Percentiles rank a stretch among this genome's conserved stretches.
phyloP scores from a whole-genome alignment of 2,113 vertebrate genomes.

The Cyphomyrus discorhynchus region DNA sequence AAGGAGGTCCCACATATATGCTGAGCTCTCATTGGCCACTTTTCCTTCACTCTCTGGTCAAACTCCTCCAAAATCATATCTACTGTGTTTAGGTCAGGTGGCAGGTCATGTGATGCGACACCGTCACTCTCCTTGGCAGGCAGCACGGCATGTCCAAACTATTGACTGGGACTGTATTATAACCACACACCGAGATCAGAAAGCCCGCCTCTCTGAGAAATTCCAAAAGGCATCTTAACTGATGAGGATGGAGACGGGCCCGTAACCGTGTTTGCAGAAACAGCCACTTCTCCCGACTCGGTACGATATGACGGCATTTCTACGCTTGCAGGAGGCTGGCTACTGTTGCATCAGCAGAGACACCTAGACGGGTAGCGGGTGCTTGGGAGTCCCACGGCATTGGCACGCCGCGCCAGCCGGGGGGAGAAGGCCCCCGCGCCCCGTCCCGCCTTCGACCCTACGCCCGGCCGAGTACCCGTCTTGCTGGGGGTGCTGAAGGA shows the following conservation, averaged over 20 bases:
- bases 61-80: not conserved
- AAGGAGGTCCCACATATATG: not conserved
- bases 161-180: not conserved
- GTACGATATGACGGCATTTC: not conserved
- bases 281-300: not conserved
- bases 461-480: conserved; percentile 59
- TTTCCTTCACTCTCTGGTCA: not conserved
- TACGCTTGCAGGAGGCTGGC: not conserved
- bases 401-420: too few relatives aligned
- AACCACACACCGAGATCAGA: not conserved
- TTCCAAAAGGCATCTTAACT: not conserved
- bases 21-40: not conserved
- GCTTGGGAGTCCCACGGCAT: not conserved
- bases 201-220: not conserved
- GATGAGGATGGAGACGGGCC: not conserved
- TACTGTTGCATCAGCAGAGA: not conserved
- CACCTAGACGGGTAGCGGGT: not conserved
- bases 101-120: not conserved
- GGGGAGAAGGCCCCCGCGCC: not conserved
- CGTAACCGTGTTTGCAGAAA: not conserved
- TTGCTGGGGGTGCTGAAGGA: conserved; percentile 77
- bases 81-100: not conserved
- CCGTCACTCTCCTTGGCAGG: not conserved
- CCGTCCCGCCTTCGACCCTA: not conserved
- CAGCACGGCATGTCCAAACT: not conserved